Conservation (phyloP, 2,113 vertebrate species). For the Ophiodon elongatus region DNA sequence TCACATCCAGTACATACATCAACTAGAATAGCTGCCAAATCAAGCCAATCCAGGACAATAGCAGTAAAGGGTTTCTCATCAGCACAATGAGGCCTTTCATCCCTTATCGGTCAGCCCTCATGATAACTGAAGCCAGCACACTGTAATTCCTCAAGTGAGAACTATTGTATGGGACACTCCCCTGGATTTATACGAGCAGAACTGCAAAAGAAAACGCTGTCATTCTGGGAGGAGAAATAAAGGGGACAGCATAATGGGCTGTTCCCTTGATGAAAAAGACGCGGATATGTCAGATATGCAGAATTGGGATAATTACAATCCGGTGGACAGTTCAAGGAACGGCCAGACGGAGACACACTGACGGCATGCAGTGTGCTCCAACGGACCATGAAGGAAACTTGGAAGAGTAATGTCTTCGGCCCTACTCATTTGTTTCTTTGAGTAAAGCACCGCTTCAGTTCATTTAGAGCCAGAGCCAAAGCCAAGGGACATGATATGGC, state of each 20-base stretch:
- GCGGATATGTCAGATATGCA: slow-evolving; percentile 11
- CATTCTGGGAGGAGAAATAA: slow-evolving; percentile 4
- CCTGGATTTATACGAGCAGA: slow-evolving; percentile 8
- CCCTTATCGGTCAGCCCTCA: neutral
- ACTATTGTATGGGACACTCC: slow-evolving; percentile 15
- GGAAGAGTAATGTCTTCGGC: slow-evolving; percentile 56
- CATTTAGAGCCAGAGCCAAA: slow-evolving; percentile 41
- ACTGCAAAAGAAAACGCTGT: neutral
- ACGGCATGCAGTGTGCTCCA: slow-evolving; percentile 8
- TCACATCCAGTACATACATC: neutral
- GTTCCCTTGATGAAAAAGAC: slow-evolving; percentile 30
- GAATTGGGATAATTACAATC: slow-evolving; percentile 13
- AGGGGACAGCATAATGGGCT: slow-evolving; percentile 10
- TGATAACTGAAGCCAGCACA: slow-evolving; percentile 8
- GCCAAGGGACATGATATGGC: slow-evolving; percentile 57
- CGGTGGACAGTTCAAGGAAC: slow-evolving; percentile 1
- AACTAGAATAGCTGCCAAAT: neutral
- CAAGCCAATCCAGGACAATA: neutral
- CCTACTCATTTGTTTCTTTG: slow-evolving; percentile 51
- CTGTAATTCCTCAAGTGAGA: neutral
- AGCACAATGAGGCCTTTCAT: slow-evolving; percentile 1
- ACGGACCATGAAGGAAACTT: slow-evolving; percentile 38
- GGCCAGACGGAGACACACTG: slow-evolving; percentile 5
- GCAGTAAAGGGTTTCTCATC: neutral
- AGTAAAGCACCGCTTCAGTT: slow-evolving; percentile 47